Evolutionary conservation across 2,888 invertebrate species (phyloP).

Genomic region (Villa cingulata): DNA sequence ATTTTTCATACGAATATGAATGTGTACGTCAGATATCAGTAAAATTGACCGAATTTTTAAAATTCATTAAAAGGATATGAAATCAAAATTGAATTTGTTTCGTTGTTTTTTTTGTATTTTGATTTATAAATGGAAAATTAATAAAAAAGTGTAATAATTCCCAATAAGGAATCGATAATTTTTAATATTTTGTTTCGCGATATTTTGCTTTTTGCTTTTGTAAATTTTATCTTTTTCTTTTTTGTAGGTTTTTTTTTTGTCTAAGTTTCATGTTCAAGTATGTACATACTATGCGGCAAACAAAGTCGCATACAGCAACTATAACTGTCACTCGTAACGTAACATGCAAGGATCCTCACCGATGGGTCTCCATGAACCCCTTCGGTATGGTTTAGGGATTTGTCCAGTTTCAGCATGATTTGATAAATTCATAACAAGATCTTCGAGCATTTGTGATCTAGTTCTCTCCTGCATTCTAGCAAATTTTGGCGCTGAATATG

Average conservation of each 20-base stretch:
- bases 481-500: constrained; percentile 89
- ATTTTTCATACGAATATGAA: no score
- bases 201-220: neutral
- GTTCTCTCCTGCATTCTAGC: constrained; percentile 91
- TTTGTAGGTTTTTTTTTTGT: neutral
- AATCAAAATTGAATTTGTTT: no score
- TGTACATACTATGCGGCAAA: constrained; percentile 36
- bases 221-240: no score
- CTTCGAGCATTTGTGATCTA: constrained; percentile 85
- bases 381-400: constrained; percentile 86
- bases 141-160: no score
- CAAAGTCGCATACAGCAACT: constrained; percentile 35
- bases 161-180: no score
- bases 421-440: constrained; percentile 82
- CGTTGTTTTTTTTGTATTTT: no score
- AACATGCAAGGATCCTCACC: constrained; percentile 38
- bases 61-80: no score
- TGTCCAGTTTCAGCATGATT: constrained; percentile 92
- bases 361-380: constrained; percentile 87
- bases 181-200: no score
- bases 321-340: constrained; percentile 21
- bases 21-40: no score
- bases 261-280: constrained; percentile 14
- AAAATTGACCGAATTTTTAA: no score
- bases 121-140: no score